Evolutionary conservation across 2,888 invertebrate genomes (phyloP), one percentile per base, ranked within the genome.

Genomic region (Cheilosia vernalis): DNA sequence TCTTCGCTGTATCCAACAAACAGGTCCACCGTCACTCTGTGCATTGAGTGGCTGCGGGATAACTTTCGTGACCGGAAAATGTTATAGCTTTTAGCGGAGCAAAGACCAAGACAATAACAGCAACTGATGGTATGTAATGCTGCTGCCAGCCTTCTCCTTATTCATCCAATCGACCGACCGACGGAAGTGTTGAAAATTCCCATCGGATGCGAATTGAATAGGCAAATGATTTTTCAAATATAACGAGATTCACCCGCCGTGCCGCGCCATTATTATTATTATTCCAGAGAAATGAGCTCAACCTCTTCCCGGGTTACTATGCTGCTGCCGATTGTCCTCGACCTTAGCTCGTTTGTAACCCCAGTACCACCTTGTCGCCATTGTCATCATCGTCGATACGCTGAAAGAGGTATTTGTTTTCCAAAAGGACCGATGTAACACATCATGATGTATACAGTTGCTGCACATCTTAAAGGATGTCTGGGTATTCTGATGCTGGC

Each of bases 151-250:
- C 37, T 40, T 51, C 24, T 15, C 60, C 13, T 37, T 0, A 24
- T 15, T 21, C 37, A 30, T 9, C 40, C 44, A 6, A 72, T 51
- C 49, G 56, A 61, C 56, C 53, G 67, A 40, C 61, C 56, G 21
- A 42, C 72, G 83, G 78, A 83, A 67, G 83, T 73, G 83, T 78
- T 73, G 67, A 78, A 78, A 78, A 78, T 69, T 83, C 67, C 78
- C 67, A 78, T 83, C 73, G 78, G 78, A 83, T 83, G 83, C 73
- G 83, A 83, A 78, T 83, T 69, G 83, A 83, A 83, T 83, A 79
- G 83, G 78, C 83, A 83, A 83, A 83, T 83, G 78, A 73, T 83
- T 78, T 73, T 56, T 56, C 72, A 61, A 64, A 30, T 51, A 40
- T 60, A 72, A 56, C 61, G 37, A 63, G 67, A 73, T 78, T 83